These are phyloP conservation scores for Leucophenga montana DNA, from an alignment of 2,888 invertebrate species.

Conservation along the genomic window DNA sequence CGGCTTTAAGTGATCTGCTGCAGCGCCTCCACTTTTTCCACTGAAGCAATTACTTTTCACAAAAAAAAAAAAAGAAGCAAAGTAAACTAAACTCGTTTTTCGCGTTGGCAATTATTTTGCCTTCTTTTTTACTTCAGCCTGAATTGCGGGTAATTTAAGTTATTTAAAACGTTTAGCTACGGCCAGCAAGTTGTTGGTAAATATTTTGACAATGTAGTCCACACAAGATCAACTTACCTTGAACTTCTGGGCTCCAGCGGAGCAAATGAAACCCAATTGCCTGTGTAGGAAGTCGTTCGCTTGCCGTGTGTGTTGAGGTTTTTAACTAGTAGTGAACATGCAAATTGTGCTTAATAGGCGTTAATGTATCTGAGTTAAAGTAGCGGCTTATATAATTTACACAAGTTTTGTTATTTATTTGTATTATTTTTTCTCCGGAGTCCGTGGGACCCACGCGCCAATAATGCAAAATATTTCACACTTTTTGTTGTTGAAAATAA, in stretches of 20 bases:
- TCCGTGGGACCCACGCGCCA: slow-evolving; percentile 50
- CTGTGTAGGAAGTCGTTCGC: neutral
- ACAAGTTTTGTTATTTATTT: slow-evolving; percentile 11
- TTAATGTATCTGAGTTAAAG: slow-evolving; percentile 49
- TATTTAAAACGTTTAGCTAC: no score
- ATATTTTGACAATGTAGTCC: slow-evolving; percentile 27
- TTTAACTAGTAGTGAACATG: slow-evolving; percentile 34
- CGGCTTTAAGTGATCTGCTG: slow-evolving; percentile 48
- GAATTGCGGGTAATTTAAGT: no score
- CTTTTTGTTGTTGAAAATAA: slow-evolving; percentile 25
- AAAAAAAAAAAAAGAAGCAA: slow-evolving; percentile 22
- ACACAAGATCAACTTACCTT: slow-evolving; percentile 51
- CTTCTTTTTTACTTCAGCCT: no score
- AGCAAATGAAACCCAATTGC: neutral
- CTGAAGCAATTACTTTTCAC: slow-evolving; percentile 57
- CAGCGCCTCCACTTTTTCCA: slow-evolving; percentile 41
- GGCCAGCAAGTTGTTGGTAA: slow-evolving; percentile 22
- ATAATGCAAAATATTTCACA: slow-evolving; percentile 41
- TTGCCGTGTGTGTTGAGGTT: neutral
- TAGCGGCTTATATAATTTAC: slow-evolving; percentile 28
- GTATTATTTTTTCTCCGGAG: neutral
- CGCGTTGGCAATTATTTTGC: no score
- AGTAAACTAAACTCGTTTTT: slow-evolving; percentile 27
- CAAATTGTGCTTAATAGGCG: slow-evolving; percentile 60
- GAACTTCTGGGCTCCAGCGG: slow-evolving; percentile 45